These are phyloP conservation scores for Tringa solitaria DNA, from an alignment of 2,113 vertebrate species.

Conservation along the genomic window DNA sequence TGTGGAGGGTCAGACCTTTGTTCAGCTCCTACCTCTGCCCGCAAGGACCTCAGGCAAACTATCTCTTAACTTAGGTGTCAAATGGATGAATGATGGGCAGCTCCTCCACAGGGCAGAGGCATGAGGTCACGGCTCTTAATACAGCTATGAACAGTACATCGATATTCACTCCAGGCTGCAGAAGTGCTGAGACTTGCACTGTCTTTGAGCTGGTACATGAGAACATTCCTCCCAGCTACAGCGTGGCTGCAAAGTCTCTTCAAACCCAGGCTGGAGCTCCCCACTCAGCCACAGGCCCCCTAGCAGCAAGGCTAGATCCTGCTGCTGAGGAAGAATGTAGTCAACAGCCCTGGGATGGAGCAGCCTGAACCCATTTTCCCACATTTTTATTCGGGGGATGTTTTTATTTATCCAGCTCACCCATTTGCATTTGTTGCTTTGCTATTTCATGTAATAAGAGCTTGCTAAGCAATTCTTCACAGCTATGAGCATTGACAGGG, in stretches of 20 bases:
- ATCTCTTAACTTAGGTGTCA: background rate
- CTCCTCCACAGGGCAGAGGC: background rate
- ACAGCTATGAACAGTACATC: background rate
- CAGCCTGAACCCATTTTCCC: background rate
- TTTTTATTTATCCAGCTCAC: conserved; percentile 23
- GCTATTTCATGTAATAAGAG: background rate
- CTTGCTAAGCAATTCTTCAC: background rate
- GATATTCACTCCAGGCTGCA: background rate
- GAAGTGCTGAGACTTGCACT: background rate
- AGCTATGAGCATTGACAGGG: background rate
- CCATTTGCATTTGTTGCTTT: background rate
- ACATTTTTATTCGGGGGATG: background rate
- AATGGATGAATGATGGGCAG: background rate
- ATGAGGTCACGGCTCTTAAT: background rate
- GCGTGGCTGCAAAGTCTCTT: background rate
- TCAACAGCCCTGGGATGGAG: background rate
- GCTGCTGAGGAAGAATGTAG: background rate
- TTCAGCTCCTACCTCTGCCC: background rate
- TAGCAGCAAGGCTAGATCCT: background rate
- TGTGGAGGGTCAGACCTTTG: background rate
- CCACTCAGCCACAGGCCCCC: rapidly evolving
- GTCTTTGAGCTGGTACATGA: background rate
- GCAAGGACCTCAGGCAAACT: background rate
- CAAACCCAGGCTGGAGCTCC: background rate
- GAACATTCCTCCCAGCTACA: background rate